Evolutionary conservation across 2,113 vertebrate genomes (phyloP).

Genomic region (Poicephalus gulielmi): DNA sequence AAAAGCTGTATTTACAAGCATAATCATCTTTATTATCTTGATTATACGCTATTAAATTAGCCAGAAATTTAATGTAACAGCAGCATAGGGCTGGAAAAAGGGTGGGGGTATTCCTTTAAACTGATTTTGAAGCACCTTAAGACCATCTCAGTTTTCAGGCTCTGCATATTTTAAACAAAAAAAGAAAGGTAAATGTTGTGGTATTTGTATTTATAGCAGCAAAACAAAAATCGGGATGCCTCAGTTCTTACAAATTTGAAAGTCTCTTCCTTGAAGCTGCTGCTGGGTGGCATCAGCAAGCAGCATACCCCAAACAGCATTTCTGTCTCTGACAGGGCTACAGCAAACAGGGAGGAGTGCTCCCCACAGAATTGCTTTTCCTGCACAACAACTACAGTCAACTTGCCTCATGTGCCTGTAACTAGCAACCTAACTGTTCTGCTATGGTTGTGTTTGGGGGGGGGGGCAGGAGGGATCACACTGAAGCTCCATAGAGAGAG

Average conservation of each 20-base stretch:
- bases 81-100: not conserved
- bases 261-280: not conserved
- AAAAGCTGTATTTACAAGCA: not conserved
- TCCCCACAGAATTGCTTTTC: not conserved
- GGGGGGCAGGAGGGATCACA: not conserved
- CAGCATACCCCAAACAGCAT: not conserved
- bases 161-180: not conserved
- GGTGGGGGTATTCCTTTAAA: not conserved
- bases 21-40: not conserved
- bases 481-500: not conserved
- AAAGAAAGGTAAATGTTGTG: not conserved
- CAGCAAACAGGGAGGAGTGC: not conserved
- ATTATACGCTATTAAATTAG: not conserved
- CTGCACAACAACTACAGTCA: not conserved
- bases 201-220: not conserved
- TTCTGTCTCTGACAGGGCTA: not conserved
- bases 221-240: not conserved
- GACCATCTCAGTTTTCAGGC: not conserved
- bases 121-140: not conserved
- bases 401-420: not conserved
- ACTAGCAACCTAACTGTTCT: not conserved
- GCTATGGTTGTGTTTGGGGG: fast-evolving
- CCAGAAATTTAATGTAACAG: not conserved
- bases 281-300: not conserved
- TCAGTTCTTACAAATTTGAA: not conserved